Evolutionary conservation across 2,888 invertebrate species (phyloP).

Genomic region (Nudaria mundana): DNA sequence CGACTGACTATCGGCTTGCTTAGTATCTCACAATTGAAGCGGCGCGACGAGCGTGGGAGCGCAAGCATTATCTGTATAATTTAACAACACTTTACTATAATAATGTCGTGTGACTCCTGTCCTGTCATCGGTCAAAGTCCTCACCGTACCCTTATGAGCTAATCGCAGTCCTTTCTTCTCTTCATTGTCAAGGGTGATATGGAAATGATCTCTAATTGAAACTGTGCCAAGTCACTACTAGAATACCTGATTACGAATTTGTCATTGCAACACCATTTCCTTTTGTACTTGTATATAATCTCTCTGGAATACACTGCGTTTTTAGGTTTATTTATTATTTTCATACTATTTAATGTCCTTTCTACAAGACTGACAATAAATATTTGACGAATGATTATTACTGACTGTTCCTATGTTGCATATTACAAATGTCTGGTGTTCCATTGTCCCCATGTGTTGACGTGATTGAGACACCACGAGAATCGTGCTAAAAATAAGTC

Average conservation of each 20-base stretch:
- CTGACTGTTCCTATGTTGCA: too few relatives aligned
- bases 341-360: too few relatives aligned
- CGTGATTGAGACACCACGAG: constrained; percentile 35
- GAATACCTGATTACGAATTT: constrained; percentile 19
- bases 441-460: constrained; percentile 28
- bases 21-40: constrained; percentile 39
- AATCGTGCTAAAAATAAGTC: constrained; percentile 52
- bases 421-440: constrained; percentile 32
- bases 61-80: constrained; percentile 46
- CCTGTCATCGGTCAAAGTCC: constrained; percentile 31
- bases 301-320: too few relatives aligned
- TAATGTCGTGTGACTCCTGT: too few relatives aligned
- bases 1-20: constrained; percentile 18
- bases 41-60: constrained; percentile 50
- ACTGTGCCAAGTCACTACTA: constrained; percentile 30
- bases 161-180: constrained; percentile 24
- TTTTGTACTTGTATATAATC: too few relatives aligned
- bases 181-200: constrained; percentile 32
- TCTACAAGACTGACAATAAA: too few relatives aligned
- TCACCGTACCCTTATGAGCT: constrained; percentile 25
- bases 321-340: too few relatives aligned
- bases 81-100: too few relatives aligned
- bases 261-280: too few relatives aligned
- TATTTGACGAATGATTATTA: too few relatives aligned
- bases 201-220: constrained; percentile 25